Evolutionary conservation across 2,113 vertebrate species (phyloP), one percentile per base, ranked within the genome.

Genomic region (Procavia capensis): DNA sequence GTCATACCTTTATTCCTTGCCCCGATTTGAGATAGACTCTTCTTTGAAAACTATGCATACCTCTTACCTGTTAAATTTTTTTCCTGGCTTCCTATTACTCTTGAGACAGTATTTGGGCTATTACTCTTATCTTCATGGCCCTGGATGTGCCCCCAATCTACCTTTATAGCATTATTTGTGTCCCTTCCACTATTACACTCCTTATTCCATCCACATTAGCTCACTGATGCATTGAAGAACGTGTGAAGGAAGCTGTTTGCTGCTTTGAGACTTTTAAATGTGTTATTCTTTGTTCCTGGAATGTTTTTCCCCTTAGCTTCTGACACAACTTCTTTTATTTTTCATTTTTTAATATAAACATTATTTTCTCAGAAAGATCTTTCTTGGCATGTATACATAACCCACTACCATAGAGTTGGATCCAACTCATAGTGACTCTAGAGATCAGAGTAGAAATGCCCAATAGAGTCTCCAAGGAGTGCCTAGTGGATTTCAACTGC

Each of bases 91-190:
- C 24, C 36, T 50, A 24, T 17, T 79, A 39, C 90, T 57, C 17
- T 63, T 36, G 57, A 11, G 11, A 63, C 41, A 4, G 25, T n/a
- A 4, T 36, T 2, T 3, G 47, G 0, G 24, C 19, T 61, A 2
- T 45, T 43, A n/a, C 6, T 47, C 29, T 14, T 8, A 16, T 29
- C 47, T 74, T 43, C 31, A 54, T 36, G 29, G 34, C 9, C 34
- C 6, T 47, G 14, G 0, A 1, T 25, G 43, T 2, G 9, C 11
- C 34, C 8, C 13, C 45, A 14, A 17, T 7, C 10, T 16, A 2
- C n/a, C 3, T 25, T 50, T 50, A 36, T 34, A 41, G 8, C 22
- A 63, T 50, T 16, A 20, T 50, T 61, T 61, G 34, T 11, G 24
- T 39, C 16, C 8, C 0, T 72, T 29, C 34, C 27, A 34, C 7